phyloP scores from a whole-genome alignment of 1,140 invertebrate species.

The Sesamia nonagrioides region DNA sequence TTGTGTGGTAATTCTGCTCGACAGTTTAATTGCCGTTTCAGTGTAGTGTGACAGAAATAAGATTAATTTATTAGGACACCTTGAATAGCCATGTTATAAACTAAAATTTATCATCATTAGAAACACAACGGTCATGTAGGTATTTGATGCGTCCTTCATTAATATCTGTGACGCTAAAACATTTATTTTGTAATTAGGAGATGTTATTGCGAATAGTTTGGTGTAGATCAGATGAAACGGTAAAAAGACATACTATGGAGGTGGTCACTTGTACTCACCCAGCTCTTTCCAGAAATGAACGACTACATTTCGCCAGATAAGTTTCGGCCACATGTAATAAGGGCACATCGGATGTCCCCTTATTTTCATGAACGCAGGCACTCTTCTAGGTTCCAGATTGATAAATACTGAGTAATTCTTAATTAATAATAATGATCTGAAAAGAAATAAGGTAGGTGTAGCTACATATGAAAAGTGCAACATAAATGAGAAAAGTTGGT shows the following conservation, averaged over 20 bases:
- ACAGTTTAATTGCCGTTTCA: conserved; percentile 83
- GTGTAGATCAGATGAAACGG: neutral
- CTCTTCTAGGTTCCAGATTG: too few relatives aligned
- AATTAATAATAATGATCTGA: too few relatives aligned
- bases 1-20: conserved; percentile 84
- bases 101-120: conserved; percentile 82
- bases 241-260: conserved; percentile 19
- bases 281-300: neutral
- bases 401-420: too few relatives aligned
- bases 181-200: conserved; percentile 25
- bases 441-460: too few relatives aligned
- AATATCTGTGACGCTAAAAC: conserved; percentile 14
- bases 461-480: too few relatives aligned
- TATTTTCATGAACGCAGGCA: too few relatives aligned
- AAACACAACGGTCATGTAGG: conserved; percentile 55
- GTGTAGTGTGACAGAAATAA: conserved; percentile 75
- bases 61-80: conserved; percentile 85
- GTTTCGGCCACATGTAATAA: too few relatives aligned
- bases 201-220: conserved; percentile 11
- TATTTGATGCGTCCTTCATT: conserved; percentile 37
- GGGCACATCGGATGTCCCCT: too few relatives aligned
- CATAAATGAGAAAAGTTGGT: too few relatives aligned
- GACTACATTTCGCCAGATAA: too few relatives aligned
- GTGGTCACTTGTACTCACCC: neutral
- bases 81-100: conserved; percentile 76